Evolutionary conservation across 2,797 vertebrate genomes (phyloP), one percentile per base, ranked within the genome.

Genomic region (Paguma larvata): DNA sequence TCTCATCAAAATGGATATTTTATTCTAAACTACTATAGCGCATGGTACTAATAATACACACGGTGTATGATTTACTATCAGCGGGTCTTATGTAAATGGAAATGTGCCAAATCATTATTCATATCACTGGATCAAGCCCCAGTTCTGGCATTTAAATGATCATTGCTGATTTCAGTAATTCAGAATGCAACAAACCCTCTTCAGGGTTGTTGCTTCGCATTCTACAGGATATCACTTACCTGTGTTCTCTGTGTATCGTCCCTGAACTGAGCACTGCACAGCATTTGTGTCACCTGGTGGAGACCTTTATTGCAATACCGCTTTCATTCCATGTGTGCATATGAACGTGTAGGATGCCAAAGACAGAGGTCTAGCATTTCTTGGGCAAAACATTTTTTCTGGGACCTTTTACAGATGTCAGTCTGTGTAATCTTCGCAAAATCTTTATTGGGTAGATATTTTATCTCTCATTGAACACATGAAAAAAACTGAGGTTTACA

Each of bases 1-100:
- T 73, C 46, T 59, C 21, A 90, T 78, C 51, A 83, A 92, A 92
- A 65, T 92, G 11, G 14, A 44, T 51, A 87, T 80, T 70, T 62
- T 67, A 41, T 95, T 84, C 27, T 85, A 68, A 79, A 92, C 63
- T 67, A 18, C 9, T 72, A 13, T 12, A 84, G 46, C 27, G 8
- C 9, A 65, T 14, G 70, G 6, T 12, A 79, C 18, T 68, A 38
- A 89, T 44, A 72, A 63, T 65, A 56, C 3, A 53, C 21, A 11
- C 56, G 21, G 6, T 59, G 1, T 46, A 18, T 83, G 41, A 89
- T 80, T 96, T 62, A 38, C 11, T 18, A 38, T 65, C 48, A 23
- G 7, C 44, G 10, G n/a, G 1, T n/a, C 32, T 62, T 41, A 16
- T 63, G 32, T 44, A 87, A 73, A 62, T 32, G 19, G 84, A 85